A percentile compares a stretch with the other conserved stretches of the same genome.
Evolutionary conservation across 1,140 invertebrate genomes (phyloP).

Genomic region (Trichomalopsis sarcophagae): DNA sequence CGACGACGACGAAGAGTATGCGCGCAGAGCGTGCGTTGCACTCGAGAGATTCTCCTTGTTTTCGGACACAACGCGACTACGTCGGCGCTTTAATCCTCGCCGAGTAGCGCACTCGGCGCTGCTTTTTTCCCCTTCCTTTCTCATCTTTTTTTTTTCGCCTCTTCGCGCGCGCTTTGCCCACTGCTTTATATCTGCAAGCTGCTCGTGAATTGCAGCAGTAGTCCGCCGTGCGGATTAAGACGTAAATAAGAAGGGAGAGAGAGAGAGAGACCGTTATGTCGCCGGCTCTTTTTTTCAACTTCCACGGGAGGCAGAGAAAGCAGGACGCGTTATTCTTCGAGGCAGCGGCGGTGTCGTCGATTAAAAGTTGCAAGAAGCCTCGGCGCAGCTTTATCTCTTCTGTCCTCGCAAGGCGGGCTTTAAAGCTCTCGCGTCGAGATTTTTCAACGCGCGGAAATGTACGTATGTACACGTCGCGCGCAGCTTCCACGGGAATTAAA

Average conservation of each 20-base stretch:
- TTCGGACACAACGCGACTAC: neutral
- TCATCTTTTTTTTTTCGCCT: neutral
- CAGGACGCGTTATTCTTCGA: neutral
- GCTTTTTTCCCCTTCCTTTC: neutral
- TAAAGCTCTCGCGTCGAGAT: neutral
- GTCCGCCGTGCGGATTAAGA: constrained; percentile 18
- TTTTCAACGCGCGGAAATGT: neutral
- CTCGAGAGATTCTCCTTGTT: constrained; percentile 10
- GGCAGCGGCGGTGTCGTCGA: neutral
- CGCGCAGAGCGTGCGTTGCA: no score
- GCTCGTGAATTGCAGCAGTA: constrained; percentile 6
- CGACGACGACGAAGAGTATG: no score
- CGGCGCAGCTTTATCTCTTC: neutral
- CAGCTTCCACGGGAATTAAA: neutral
- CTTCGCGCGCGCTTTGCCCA: neutral
- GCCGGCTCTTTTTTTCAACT: neutral
- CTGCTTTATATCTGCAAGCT: constrained; percentile 12
- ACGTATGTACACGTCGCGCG: neutral
- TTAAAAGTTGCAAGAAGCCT: constrained; percentile 34
- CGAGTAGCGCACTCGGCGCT: neutral
- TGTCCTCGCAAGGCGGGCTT: neutral
- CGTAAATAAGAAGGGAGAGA: constrained; percentile 10
- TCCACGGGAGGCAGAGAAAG: neutral
- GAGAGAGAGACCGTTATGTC: neutral
- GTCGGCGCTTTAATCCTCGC: constrained; percentile 20